Percentiles rank a stretch among this genome's conserved stretches.
These are phyloP conservation scores for Galerucella pusilla DNA, from an alignment of 2,888 invertebrate genomes.

Conservation along the genomic window DNA sequence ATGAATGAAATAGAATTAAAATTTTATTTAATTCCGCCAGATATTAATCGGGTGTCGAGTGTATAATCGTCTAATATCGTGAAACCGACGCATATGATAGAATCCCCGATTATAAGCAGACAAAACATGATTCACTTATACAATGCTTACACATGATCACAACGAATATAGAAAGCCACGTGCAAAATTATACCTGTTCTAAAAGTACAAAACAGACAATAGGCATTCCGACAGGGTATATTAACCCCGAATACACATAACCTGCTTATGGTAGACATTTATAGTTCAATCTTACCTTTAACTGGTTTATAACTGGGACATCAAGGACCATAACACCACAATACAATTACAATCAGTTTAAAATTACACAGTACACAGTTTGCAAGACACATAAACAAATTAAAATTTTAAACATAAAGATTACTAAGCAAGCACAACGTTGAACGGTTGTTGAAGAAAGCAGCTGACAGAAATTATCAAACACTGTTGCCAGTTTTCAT, in stretches of 20 bases:
- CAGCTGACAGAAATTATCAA: conserved; percentile 71
- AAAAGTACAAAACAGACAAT: conserved; percentile 40
- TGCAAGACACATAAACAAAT: conserved; percentile 65
- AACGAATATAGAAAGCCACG: conserved; percentile 32
- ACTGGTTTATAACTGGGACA: conserved; percentile 47
- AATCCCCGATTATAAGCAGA: conserved; percentile 35
- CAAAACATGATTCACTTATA: conserved; percentile 30
- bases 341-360: conserved; percentile 52
- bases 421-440: conserved; percentile 65
- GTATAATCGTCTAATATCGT: conserved; percentile 37
- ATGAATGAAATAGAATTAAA: conserved; percentile 9
- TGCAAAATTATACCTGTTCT: conserved; percentile 32
- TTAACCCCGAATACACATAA: conserved; percentile 39
- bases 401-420: conserved; percentile 64
- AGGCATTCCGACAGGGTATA: conserved; percentile 56
- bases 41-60: conserved; percentile 25
- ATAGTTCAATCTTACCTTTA: conserved; percentile 52
- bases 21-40: conserved; percentile 2
- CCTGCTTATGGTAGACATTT: conserved; percentile 32
- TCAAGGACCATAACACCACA: conserved; percentile 53
- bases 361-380: conserved; percentile 61
- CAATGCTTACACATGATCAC: conserved; percentile 18
- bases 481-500: conserved; percentile 55
- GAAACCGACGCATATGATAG: conserved; percentile 42
- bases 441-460: conserved; percentile 77